Base-by-base conservation (phyloP, 1,140 invertebrate species). In the Varroa destructor region DNA sequence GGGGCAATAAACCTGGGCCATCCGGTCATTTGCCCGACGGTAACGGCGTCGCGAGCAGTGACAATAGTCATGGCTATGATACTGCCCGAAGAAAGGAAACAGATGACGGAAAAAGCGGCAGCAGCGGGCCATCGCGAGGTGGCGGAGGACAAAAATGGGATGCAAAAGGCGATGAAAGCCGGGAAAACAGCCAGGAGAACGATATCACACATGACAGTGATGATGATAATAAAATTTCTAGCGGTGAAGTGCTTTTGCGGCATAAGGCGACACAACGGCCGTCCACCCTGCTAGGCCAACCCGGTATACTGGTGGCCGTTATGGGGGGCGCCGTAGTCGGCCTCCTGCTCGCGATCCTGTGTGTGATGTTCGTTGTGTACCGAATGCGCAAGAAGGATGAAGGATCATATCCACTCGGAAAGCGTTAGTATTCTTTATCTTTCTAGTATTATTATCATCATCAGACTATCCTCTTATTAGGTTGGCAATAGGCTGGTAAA, bases 321-420 rank as follows among this genome's bases (percentile, higher is more conserved):
- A 96, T 98, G 79, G 95, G 95, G 75, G 95, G 96, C 74, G 93
- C 93, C 74, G 93, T 99, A 71, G 93, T 99, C 14, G 93, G 94
- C 56, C 82, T 99, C 55, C 84, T 99, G 37, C 96, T 93, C 82
- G 93, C 95, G 77, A 97, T 99, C 80, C 84, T 99, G 64, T 89
- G 98, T 74, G 92, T 98, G 61, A 98, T 99, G 94, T 98, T 99
- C 83, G 94, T 98, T 78, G 93, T 95, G 5, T 98, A 98, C 81
- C 87, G 96, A 78, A 97, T 99, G 93, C 86, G 94, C 79, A 99
- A 99, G 85, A 98, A 98, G 85, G 96, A 99, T 80, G 96, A 99
- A 81, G 96, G 96, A 14, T 96, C 92, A 74, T 99, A 98, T 80
- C 89, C 93, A 5, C 83, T 99, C 73, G 95, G 98, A 78, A 95